Evolutionary conservation across 2,888 invertebrate species (phyloP), one percentile per base, ranked within the genome.

Genomic region (Eilema caniola): DNA sequence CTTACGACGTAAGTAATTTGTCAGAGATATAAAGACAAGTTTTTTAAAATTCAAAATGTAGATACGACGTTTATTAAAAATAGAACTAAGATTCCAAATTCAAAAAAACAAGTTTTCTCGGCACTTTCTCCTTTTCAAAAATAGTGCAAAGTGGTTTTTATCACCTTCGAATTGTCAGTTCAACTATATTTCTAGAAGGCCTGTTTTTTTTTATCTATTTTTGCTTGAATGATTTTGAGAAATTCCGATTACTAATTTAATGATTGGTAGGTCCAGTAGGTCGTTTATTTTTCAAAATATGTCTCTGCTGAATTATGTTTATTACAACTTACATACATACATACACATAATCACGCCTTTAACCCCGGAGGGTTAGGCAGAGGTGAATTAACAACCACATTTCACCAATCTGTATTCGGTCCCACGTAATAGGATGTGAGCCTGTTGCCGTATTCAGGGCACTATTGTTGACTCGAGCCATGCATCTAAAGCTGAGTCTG

Each of bases 111-210:
- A 24, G 62, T 62, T 62, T 41, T 25, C 10, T 25, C 20, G 20
- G 41, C 20, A 62, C 62, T 62, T 62, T 41, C 62, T 62, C 62
- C 41, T n/a, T 31, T 20, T 28, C 3, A 31, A 60, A 47, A 47
- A 53, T n/a, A 2, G 53, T 53, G 53, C 53, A n/a, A 53, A 53
- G n/a, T 10, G 20, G 53, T n/a, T 53, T 20, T 47, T 8, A 16
- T n/a, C 20, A 53, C 53, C 53, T 53, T 53, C n/a, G 20, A 47
- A 47, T 53, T 47, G 20, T 53, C 53, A 53, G 10, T 10, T n/a
- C 53, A n/a, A 53, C n/a, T n/a, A n/a, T 47, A 20, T 20, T 47
- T 47, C n/a, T n/a, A n/a, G n/a, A 10, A 4, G 53, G n/a, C 20
- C 53, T n/a, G 53, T 53, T 0, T 53, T 53, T 0, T 53, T 47